Evolutionary conservation across 2,888 invertebrate species (phyloP).

Genomic region (Pseudococcus jackbeardsleyi): DNA sequence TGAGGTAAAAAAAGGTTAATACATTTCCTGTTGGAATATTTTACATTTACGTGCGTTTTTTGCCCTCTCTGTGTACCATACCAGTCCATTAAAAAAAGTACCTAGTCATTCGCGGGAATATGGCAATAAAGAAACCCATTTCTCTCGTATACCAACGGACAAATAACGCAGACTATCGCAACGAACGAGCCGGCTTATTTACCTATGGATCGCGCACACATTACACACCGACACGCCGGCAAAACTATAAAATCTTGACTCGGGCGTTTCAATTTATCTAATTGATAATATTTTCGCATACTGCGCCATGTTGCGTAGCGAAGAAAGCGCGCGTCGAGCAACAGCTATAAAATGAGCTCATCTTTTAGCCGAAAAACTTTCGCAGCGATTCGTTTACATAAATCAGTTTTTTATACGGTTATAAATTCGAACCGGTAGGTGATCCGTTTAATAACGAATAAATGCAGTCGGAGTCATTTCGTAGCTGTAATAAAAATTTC

Average conservation of each 20-base stretch:
- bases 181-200: too few species aligned
- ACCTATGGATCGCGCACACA: neutral
- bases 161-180: neutral
- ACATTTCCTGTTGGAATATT: conserved; percentile 3
- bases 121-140: conserved; percentile 36
- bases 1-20: conserved; percentile 3
- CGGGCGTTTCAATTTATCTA: conserved; percentile 6
- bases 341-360: conserved; percentile 44
- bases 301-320: neutral
- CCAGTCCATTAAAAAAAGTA: conserved; percentile 14
- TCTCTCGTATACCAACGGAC: neutral
- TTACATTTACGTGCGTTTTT: neutral
- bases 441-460: conserved; percentile 45
- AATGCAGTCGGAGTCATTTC: conserved; percentile 31
- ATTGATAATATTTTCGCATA: conserved; percentile 40
- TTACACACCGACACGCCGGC: neutral
- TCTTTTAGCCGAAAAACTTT: conserved; percentile 13
- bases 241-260: conserved; percentile 15
- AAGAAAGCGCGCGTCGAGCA: neutral
- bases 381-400: conserved; percentile 19
- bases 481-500: conserved; percentile 23
- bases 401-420: conserved; percentile 49
- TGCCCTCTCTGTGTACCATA: neutral
- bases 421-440: conserved; percentile 21
- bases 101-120: neutral